Base-by-base conservation (phyloP, 2,113 vertebrate genomes). In the Glaucidium brasilianum region DNA sequence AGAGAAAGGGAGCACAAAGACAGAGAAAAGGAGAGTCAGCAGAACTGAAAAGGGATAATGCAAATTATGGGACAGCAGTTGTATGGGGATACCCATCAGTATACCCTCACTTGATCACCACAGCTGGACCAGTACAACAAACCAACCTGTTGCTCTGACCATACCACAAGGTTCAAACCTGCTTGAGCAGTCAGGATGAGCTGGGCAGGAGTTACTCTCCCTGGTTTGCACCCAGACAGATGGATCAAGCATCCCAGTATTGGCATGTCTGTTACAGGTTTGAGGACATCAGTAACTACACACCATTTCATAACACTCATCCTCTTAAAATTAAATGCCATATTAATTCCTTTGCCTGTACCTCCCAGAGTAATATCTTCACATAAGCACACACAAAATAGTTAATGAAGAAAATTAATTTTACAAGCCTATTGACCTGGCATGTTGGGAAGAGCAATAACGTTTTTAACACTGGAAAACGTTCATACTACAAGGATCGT, bases 11-110 rank as follows among this genome's bases (percentile, higher is more conserved):
- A 30, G 29, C n/a, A 55, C 11, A 30, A 50, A 63, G 27, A 10
- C 64, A 84, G 34, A 43, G 18, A 10, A 53, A 76, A 80, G 8
- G 39, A 19, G 17, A 73, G 30, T 9, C 45, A 74, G 34, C 21
- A 79, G 69, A 52, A 66, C 8, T 16, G n/a, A 29, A 47, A 50
- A 47, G 21, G 9, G 15, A 35, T 8, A 17, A 34, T 12, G 8
- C 8, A 39, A 32, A 18, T 37, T 32, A 45, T 14, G 8, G 43
- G 43, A 29, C 37, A 49, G 18, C 2, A 22, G 35, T 3, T 25
- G 16, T 17, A 5, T 1, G 4, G 18, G 18, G 12, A 4, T 6
- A 10, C 4, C 21, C 53, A 25, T 2, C 1, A 1, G n/a, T 13
- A 85, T 45, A 21, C 16, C 52, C 29, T 23, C 47, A 45, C 39